Percentiles rank a stretch among this genome's conserved stretches.
Evolutionary conservation across 2,797 vertebrate genomes (phyloP).

Genomic region (Macropus fuliginosus): DNA sequence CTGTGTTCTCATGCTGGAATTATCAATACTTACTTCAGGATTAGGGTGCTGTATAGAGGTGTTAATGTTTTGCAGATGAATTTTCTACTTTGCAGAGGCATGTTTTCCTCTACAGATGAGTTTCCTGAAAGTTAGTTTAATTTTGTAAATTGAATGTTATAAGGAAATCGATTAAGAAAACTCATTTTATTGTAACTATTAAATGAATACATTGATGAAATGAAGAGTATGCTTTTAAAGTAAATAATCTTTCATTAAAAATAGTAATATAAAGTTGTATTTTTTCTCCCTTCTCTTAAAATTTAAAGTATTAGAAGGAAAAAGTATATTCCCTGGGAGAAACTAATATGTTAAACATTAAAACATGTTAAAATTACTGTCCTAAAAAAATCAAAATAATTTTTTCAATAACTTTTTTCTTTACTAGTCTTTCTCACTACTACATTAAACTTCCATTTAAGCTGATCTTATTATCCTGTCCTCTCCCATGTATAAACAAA

Average conservation of each 20-base stretch:
- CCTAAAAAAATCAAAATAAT: neutral
- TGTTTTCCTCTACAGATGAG: neutral
- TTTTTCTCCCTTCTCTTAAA: conserved; percentile 25
- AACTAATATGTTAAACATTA: neutral
- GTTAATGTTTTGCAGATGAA: conserved; percentile 38
- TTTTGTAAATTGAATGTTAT: conserved; percentile 50
- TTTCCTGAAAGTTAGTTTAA: neutral
- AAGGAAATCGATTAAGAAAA: conserved; percentile 24
- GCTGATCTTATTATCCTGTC: neutral
- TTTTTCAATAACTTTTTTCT: neutral
- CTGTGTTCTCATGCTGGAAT: neutral
- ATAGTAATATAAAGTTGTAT: neutral
- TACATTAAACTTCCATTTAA: neutral
- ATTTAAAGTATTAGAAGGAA: neutral
- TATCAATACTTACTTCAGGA: neutral
- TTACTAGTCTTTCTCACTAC: neutral
- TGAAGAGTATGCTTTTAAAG: neutral
- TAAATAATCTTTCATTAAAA: neutral
- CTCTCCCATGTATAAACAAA: neutral
- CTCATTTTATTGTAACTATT: conserved; percentile 20
- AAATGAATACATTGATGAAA: neutral
- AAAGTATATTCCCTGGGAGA: neutral
- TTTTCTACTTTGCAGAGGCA: neutral
- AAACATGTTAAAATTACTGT: neutral
- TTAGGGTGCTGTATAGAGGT: neutral